Evolutionary conservation across 2,888 invertebrate species (phyloP).

Genomic region (Aleiodes leptofemur): DNA sequence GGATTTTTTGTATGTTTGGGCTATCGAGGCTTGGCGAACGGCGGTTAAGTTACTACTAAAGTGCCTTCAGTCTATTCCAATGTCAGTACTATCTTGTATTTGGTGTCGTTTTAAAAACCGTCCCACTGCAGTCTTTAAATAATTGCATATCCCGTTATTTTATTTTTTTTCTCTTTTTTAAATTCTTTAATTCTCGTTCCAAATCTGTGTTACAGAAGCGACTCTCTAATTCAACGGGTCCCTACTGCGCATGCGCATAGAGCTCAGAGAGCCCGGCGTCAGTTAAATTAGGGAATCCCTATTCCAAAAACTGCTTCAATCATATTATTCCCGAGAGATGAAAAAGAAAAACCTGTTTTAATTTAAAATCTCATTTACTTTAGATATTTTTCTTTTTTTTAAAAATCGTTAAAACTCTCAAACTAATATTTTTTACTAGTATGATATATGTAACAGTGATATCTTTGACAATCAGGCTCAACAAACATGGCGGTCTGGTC

Average conservation of each 20-base stretch:
- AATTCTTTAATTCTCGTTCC: slow-evolving; percentile 36
- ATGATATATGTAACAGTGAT: slow-evolving; percentile 33
- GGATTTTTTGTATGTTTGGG: slow-evolving; percentile 49
- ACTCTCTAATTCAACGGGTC: too few relatives aligned
- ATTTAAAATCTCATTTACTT: too few relatives aligned
- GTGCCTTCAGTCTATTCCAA: slow-evolving; percentile 75
- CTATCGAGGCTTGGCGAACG: slow-evolving; percentile 66
- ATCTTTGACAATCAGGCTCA: slow-evolving; percentile 52
- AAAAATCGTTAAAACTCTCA: neutral
- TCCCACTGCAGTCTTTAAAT: slow-evolving; percentile 73
- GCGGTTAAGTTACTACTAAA: slow-evolving; percentile 74
- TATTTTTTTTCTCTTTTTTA: slow-evolving; percentile 36
- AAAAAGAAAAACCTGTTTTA: too few relatives aligned
- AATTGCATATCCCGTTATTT: slow-evolving; percentile 65
- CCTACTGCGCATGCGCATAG: too few relatives aligned
- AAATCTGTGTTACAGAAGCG: slow-evolving; percentile 22
- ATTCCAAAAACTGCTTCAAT: too few relatives aligned
- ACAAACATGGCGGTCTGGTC: slow-evolving; percentile 68
- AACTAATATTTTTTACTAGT: slow-evolving; percentile 11
- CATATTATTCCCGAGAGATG: too few relatives aligned
- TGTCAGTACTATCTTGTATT: slow-evolving; percentile 76
- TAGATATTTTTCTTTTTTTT: neutral
- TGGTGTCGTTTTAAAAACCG: slow-evolving; percentile 75
- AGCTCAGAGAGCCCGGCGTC: too few relatives aligned
- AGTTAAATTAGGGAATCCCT: too few relatives aligned